Conservation (phyloP, 2,888 invertebrate genomes). For the Eupithecia abbreviata region DNA sequence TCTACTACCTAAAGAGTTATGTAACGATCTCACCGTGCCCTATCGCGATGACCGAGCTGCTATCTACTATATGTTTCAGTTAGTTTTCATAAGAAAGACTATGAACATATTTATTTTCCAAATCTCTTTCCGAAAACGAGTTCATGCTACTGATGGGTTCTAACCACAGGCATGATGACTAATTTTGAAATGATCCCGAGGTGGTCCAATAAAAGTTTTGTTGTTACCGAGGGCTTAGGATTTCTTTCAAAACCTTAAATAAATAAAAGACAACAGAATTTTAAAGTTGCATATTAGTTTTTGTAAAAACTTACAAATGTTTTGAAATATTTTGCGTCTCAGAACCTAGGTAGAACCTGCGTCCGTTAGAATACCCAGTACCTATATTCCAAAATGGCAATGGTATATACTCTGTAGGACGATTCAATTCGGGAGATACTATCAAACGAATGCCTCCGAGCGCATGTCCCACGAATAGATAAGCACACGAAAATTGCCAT, state of each 20-base stretch:
- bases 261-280: neutral
- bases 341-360: neutral
- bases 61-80: neutral
- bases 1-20: neutral
- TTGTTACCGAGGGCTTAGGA: neutral
- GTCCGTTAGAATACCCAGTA: neutral
- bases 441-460: neutral
- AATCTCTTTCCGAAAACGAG: neutral
- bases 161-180: neutral
- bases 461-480: neutral
- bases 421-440: constrained; percentile 1
- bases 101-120: neutral
- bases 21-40: neutral
- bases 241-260: neutral
- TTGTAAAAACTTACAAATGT: too few species aligned
- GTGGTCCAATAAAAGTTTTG: neutral
- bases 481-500: neutral
- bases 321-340: neutral
- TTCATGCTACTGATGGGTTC: neutral
- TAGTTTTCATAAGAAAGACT: neutral
- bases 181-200: too few species aligned
- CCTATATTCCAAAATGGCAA: neutral
- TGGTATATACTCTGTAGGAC: neutral
- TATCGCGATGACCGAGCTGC: constrained; percentile 1
- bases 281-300: neutral